Base-by-base conservation (phyloP, 2,888 invertebrate species). In the Drosophila paranaensis region DNA sequence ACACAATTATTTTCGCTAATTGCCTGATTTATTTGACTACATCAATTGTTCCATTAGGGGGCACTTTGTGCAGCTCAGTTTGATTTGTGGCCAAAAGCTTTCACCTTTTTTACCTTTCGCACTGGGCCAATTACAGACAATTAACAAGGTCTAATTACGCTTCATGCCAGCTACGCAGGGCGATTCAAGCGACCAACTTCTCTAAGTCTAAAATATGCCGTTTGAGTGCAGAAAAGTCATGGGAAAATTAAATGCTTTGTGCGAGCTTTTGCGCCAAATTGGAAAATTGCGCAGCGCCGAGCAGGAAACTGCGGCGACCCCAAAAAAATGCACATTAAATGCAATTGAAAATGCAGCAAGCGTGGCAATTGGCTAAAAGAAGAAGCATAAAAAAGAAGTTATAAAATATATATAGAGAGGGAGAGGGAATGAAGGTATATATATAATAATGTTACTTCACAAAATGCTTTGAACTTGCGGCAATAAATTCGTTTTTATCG, bases 331-430 rank as follows among this genome's bases (percentile, higher is more conserved):
- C 35, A 45, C 76, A 77, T 82, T 64, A 72, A 77, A 77, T 75
- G 85, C 88, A 88, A 88, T 86, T 88, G 88, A 82, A 89, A 89
- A 88, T 88, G 89, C 89, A 79, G 77, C 63, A 48, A 63, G 58
- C 76, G 75, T 77, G 54, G 64, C 71, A 73, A 75, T 70, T 65
- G 51, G 40, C 40, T 54, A 40, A 27, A 37, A 53, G 14, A 9
- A 20, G 0, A 37, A 25, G 20, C 20, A 37, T 42, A 10, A 50
- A 64, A 58, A 72, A 67, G 11, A 10, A n/a, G 10, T 8, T 46
- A 42, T 16, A 27, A 11, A 27, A 33, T 46, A 27, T 27, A 27
- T 43, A 27, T 25, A 43, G n/a, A 40, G 8, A 33, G 30, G 30
- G 16, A 11, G 42, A 43, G 5, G 14, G 16, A 2, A 16, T 20